Conservation (phyloP, 2,888 invertebrate genomes). For the Sepiola atlantica region DNA sequence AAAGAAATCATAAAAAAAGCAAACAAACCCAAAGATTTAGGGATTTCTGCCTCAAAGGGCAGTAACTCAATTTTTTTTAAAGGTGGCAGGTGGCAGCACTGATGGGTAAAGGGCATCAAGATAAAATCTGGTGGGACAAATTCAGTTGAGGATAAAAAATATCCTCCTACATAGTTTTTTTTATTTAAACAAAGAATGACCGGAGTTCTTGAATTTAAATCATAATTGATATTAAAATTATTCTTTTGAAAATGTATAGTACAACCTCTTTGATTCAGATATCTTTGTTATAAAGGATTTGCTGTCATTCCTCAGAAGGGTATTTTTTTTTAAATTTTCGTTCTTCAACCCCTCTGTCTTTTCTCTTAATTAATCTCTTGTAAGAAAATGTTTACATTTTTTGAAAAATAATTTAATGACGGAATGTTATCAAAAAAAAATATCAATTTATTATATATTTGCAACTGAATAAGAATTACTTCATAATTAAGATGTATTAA, state of each 20-base stretch:
- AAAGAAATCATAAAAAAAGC: not conserved
- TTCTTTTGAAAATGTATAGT: too few relatives aligned
- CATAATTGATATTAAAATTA: not conserved
- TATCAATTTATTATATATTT: too few relatives aligned
- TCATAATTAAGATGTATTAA: too few relatives aligned
- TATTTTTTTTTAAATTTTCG: not conserved
- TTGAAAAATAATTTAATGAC: too few relatives aligned
- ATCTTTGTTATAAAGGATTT: too few relatives aligned
- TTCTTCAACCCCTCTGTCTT: too few relatives aligned
- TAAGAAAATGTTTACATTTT: too few relatives aligned
- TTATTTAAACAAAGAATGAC: not conserved
- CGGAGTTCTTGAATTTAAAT: not conserved
- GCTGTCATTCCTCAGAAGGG: too few relatives aligned
- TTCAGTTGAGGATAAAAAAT: not conserved
- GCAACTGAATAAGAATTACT: too few relatives aligned
- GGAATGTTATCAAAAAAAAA: too few relatives aligned
- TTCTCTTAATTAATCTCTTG: too few relatives aligned
- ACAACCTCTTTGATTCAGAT: too few relatives aligned
- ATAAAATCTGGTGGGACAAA: not conserved
- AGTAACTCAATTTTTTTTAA: not conserved
- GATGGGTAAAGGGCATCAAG: not conserved
- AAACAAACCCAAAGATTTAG: not conserved
- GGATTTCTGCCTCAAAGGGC: not conserved
- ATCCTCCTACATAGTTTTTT: not conserved
- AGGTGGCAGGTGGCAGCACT: not conserved